A percentile compares a stretch with the other conserved stretches of the same genome.
phyloP scores from a whole-genome alignment of 2,888 invertebrate genomes.

The Exocentrus adspersus region DNA sequence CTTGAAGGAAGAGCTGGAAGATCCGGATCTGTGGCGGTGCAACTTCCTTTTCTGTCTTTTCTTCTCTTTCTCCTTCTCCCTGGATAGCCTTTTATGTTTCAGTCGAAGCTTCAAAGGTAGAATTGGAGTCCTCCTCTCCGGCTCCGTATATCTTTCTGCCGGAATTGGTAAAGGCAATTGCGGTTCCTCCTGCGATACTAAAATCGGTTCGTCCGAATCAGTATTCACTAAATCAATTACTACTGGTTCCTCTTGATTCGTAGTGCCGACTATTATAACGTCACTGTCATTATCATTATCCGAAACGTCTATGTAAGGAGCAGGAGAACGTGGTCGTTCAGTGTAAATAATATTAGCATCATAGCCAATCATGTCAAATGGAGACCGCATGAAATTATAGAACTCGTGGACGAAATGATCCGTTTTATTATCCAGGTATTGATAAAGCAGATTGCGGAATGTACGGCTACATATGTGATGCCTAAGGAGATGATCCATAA shows the following conservation, averaged over 20 bases:
- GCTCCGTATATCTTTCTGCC: slow-evolving; percentile 28
- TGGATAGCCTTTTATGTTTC: slow-evolving; percentile 49
- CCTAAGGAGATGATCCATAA: slow-evolving; percentile 75
- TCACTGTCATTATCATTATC: slow-evolving; percentile 60
- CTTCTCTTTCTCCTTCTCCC: slow-evolving; percentile 41
- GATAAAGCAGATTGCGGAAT: slow-evolving; percentile 76
- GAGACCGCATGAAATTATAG: slow-evolving; percentile 85
- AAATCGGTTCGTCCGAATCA: slow-evolving; percentile 56
- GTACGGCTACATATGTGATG: slow-evolving; percentile 75
- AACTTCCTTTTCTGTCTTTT: slow-evolving; percentile 29
- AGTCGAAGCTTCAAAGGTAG: slow-evolving; percentile 52
- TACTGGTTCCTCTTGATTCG: slow-evolving; percentile 48
- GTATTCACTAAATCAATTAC: slow-evolving; percentile 52
- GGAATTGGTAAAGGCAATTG: slow-evolving; percentile 31
- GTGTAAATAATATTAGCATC: slow-evolving; percentile 77
- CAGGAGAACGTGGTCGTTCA: slow-evolving; percentile 50
- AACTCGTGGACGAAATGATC: slow-evolving; percentile 92
- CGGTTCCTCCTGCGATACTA: slow-evolving; percentile 48
- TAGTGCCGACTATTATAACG: slow-evolving; percentile 55
- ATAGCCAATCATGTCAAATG: slow-evolving; percentile 87
- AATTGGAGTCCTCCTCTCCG: slow-evolving; percentile 41
- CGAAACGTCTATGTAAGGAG: slow-evolving; percentile 47
- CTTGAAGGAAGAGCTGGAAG: slow-evolving; percentile 31
- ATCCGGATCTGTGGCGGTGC: slow-evolving; percentile 26
- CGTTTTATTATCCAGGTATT: slow-evolving; percentile 77